Conservation (phyloP, 2,797 vertebrate species). For the Sarcophilus harrisii region DNA sequence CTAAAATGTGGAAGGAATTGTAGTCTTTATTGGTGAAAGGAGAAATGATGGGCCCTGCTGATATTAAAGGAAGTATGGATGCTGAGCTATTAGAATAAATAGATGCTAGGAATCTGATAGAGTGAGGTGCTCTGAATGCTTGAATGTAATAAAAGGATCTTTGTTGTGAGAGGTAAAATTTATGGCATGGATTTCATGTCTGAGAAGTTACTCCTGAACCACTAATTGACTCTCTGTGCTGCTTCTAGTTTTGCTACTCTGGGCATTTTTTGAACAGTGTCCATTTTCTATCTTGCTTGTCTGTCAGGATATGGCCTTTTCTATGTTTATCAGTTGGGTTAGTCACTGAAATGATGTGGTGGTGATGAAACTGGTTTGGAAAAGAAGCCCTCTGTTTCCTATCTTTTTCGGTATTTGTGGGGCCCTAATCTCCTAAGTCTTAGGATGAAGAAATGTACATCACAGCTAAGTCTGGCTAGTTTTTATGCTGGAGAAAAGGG, state of each 20-base stretch:
- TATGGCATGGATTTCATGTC: not conserved
- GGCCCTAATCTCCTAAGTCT: constrained; percentile 74
- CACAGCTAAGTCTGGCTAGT: constrained; percentile 44
- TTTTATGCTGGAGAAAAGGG: constrained; percentile 74
- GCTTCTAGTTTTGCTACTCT: not conserved
- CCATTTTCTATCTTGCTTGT: constrained; percentile 29
- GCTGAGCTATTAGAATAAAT: not conserved
- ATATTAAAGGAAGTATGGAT: not conserved
- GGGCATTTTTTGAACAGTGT: constrained; percentile 14
- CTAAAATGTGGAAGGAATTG: not conserved
- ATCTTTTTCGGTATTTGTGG: constrained; percentile 76
- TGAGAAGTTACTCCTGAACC: not conserved
- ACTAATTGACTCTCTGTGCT: constrained; percentile 16
- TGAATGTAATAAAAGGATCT: not conserved
- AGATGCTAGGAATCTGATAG: not conserved
- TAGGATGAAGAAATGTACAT: constrained; percentile 71
- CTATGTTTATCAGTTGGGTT: not conserved
- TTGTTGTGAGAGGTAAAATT: not conserved
- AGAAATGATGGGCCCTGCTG: not conserved
- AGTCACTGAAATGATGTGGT: constrained; percentile 45
- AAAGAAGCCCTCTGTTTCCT: constrained; percentile 75
- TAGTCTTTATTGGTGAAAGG: not conserved
- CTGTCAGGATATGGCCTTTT: constrained; percentile 33
- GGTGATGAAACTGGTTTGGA: constrained; percentile 68
- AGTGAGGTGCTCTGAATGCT: not conserved